Percentiles rank a stretch among this genome's conserved stretches.
Evolutionary conservation across 2,888 invertebrate species (phyloP).

Genomic region (Ophioninae sp.): DNA sequence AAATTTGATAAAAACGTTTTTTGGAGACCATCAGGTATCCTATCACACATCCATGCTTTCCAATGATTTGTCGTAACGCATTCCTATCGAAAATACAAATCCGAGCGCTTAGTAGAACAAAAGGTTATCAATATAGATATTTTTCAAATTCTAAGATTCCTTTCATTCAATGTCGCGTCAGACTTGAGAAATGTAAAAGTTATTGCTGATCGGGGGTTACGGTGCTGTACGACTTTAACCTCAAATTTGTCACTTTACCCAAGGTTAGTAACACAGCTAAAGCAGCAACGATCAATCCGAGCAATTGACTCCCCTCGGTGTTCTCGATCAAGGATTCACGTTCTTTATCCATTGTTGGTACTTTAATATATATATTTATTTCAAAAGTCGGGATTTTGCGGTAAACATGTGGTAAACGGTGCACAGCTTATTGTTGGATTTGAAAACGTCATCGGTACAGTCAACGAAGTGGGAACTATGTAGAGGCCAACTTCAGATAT

Average conservation of each 20-base stretch:
- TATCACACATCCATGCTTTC: background rate
- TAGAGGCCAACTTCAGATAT: background rate
- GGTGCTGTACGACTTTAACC: constrained; percentile 22
- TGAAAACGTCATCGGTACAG: constrained; percentile 58
- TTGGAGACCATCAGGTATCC: background rate
- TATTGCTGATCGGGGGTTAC: constrained; percentile 37
- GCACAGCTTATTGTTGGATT: constrained; percentile 49
- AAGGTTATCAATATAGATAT: background rate
- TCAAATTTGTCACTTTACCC: constrained; percentile 72
- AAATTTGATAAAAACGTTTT: background rate
- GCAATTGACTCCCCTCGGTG: constrained; percentile 70
- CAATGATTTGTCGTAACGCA: background rate
- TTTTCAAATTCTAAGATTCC: background rate
- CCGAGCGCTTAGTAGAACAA: background rate
- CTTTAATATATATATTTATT: constrained; percentile 15
- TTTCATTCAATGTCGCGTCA: background rate
- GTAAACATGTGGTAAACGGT: constrained; percentile 27
- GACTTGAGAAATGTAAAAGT: background rate
- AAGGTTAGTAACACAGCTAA: constrained; percentile 76
- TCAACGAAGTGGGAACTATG: background rate
- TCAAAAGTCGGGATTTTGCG: constrained; percentile 9
- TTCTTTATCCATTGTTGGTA: constrained; percentile 72
- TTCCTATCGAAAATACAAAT: background rate
- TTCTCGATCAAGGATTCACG: constrained; percentile 67
- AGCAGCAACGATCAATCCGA: constrained; percentile 76